Base-by-base conservation (phyloP, 2,113 vertebrate genomes). In the Zosterops pallidus region DNA sequence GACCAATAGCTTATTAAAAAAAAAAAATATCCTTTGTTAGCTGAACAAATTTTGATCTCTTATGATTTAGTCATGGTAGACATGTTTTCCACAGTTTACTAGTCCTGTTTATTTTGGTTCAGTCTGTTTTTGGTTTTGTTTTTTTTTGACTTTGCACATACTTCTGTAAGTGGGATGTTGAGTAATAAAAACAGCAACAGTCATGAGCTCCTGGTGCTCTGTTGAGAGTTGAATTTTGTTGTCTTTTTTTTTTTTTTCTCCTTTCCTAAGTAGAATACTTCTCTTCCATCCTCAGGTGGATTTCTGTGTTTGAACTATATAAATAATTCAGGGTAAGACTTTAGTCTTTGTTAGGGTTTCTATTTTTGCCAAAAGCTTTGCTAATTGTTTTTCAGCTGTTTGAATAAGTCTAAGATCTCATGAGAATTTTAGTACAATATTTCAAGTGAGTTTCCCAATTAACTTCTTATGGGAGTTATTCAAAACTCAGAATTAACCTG, bases 341-440 rank as follows among this genome's bases (percentile, higher is more conserved):
- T 95, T 52, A 70, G 53, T 57, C 23, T 86, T 93, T 0, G 4
- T 86, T 78, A 84, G 9, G 42, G 41, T 83, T 44, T 83, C 83
- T 81, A n/a, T 86, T 84, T 93, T 90, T 74, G 25, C 55, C 0
- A 2, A 86, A 90, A 92, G 22, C 39, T 47, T 93, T 93, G 19
- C 17, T 93, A 72, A 88, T 80, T 90, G 31, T 92, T 96, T 91
- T 94, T 42, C 31, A 92, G 26, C 24, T 94, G 19, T 94, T 94
- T 78, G 39, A 90, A 46, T 80, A 83, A 93, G 22, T 33, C 29
- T 88, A 23, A 21, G 24, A 55, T 70, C 67, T 92, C 86, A 41
- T 55, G 71, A 77, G 86, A 74, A 70, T 93, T 90, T 90, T n/a
- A 37, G 10, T 83, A 67, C 25, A 75, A 35, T 71, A 52, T 91